phyloP scores from a whole-genome alignment of 2,113 vertebrate genomes.

The Megalops atlanticus region DNA sequence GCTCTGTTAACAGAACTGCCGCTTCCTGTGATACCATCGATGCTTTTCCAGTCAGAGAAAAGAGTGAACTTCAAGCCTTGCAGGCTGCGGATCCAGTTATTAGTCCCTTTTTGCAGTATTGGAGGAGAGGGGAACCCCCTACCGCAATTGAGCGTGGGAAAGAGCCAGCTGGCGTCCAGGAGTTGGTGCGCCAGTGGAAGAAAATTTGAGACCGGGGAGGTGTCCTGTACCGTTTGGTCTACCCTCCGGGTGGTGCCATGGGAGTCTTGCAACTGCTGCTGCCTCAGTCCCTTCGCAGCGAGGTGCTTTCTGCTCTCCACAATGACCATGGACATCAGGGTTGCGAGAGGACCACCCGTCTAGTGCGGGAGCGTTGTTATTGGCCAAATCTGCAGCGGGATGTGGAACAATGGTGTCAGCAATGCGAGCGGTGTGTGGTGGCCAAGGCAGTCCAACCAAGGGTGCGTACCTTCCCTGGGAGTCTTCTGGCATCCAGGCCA shows the following conservation, averaged over 20 bases:
- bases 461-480: background rate
- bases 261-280: background rate
- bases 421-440: background rate
- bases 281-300: background rate
- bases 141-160: background rate
- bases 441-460: slow-evolving; percentile 13
- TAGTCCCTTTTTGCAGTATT: background rate
- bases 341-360: background rate
- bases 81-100: background rate
- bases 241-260: background rate
- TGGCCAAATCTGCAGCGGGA: slow-evolving; percentile 2
- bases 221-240: background rate
- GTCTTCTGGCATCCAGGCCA: background rate
- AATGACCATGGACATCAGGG: slow-evolving; percentile 13
- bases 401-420: background rate
- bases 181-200: background rate
- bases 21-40: too few relatives aligned
- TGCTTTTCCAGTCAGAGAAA: background rate
- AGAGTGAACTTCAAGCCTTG: background rate
- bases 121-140: background rate
- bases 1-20: too few relatives aligned
- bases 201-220: background rate
- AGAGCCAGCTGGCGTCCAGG: background rate
- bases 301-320: background rate
- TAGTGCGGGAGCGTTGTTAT: background rate